A percentile compares a stretch with the other conserved stretches of the same genome.
Conservation (phyloP, 2,797 vertebrate species). For the Enteromius radiatus region DNA sequence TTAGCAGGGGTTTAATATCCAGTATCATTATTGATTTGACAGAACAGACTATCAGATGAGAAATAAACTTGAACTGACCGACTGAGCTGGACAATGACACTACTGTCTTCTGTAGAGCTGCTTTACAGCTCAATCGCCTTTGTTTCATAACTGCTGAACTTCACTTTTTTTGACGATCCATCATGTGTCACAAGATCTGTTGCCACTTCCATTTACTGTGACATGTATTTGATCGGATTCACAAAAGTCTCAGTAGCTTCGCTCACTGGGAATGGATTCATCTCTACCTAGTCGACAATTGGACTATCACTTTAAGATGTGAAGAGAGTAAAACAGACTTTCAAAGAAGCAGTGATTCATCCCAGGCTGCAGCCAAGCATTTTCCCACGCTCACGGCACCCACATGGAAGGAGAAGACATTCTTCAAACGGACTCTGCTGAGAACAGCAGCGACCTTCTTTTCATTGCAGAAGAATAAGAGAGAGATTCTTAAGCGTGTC, state of each 20-base stretch:
- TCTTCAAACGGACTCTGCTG: neutral
- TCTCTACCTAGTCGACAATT: neutral
- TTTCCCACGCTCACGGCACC: neutral
- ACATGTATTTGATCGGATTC: neutral
- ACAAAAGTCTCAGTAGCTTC: neutral
- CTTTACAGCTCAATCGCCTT: neutral
- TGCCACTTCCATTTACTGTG: too few species aligned
- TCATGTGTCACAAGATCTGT: neutral
- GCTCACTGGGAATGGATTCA: neutral
- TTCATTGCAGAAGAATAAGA: neutral
- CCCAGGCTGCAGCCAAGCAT: neutral
- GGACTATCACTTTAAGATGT: neutral
- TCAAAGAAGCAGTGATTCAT: neutral
- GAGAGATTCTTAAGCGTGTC: neutral
- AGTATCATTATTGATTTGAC: neutral
- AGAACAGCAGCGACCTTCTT: neutral
- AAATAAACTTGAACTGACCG: neutral
- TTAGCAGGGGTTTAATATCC: neutral
- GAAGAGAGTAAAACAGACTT: constrained; percentile 5
- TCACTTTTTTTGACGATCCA: neutral
- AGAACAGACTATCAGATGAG: neutral
- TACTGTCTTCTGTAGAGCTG: neutral
- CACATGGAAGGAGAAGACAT: neutral
- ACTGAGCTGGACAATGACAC: neutral
- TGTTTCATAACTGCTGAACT: neutral